A percentile compares a stretch with the other conserved stretches of the same genome.
Evolutionary conservation across 2,797 vertebrate genomes (phyloP).

Genomic region (Carcharodon carcharias): DNA sequence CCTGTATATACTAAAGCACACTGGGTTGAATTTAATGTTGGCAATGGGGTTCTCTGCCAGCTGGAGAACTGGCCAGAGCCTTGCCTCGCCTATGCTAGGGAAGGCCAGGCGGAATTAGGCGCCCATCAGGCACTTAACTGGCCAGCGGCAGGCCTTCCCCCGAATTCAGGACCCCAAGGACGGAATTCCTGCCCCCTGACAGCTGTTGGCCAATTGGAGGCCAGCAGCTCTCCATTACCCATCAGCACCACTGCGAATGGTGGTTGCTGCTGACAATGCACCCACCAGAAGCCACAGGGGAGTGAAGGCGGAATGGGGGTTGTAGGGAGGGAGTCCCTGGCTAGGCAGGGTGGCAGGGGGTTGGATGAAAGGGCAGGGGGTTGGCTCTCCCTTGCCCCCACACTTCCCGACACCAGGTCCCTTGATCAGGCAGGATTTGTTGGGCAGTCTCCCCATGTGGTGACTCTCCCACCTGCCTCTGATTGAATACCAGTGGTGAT

Average conservation of each 20-base stretch:
- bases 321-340: too few relatives aligned
- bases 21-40: background rate
- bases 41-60: background rate
- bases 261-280: background rate
- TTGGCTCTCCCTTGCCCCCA: background rate
- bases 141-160: background rate
- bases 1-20: background rate
- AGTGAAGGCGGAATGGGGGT: background rate
- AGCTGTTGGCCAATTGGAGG: background rate
- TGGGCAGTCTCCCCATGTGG: background rate
- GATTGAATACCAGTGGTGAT: too few relatives aligned
- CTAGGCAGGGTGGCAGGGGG: too few relatives aligned
- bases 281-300: background rate
- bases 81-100: too few relatives aligned
- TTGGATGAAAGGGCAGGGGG: too few relatives aligned
- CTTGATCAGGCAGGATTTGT: background rate
- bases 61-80: too few relatives aligned
- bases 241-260: too few relatives aligned
- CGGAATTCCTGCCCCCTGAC: background rate
- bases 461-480: too few relatives aligned
- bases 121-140: background rate
- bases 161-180: background rate
- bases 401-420: background rate
- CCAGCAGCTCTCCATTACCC: too few relatives aligned
- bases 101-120: background rate